These are phyloP conservation scores for Hucho hucho DNA, from an alignment of 2,113 vertebrate genomes.

Conservation along the genomic window DNA sequence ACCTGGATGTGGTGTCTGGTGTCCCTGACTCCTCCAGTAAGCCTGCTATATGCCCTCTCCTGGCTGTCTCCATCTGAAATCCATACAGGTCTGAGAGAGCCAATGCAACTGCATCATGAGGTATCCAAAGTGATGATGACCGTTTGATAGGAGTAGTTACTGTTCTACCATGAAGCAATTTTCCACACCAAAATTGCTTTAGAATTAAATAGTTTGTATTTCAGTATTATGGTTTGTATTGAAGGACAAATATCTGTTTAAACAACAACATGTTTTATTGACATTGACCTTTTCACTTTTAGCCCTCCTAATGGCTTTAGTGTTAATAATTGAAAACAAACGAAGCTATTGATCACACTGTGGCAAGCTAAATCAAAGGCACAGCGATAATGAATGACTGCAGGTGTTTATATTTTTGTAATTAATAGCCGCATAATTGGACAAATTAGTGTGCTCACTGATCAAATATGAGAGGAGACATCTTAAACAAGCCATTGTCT, in stretches of 20 bases:
- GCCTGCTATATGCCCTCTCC: neutral
- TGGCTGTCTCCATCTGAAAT: slow-evolving; percentile 20
- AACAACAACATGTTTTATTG: neutral
- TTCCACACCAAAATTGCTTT: too few species aligned
- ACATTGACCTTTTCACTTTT: neutral
- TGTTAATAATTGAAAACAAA: slow-evolving; percentile 47
- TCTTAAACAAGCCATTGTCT: slow-evolving; percentile 54
- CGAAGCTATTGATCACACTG: slow-evolving; percentile 45
- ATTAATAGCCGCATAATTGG: slow-evolving; percentile 71
- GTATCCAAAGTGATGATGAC: too few species aligned
- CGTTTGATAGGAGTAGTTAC: too few species aligned
- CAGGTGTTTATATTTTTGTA: slow-evolving; percentile 69
- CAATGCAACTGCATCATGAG: too few species aligned
- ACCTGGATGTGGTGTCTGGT: neutral
- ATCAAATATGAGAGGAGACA: slow-evolving; percentile 57
- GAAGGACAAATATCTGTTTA: neutral
- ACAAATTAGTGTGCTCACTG: slow-evolving; percentile 63
- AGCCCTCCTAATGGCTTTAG: slow-evolving; percentile 30
- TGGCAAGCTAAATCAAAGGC: slow-evolving; percentile 39
- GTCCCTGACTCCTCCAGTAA: neutral
- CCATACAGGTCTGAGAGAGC: neutral
- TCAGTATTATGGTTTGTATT: too few species aligned
- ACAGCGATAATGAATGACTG: slow-evolving; percentile 64
- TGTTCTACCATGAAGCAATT: too few species aligned
- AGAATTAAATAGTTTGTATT: too few species aligned